Base-by-base conservation (phyloP, 1,140 invertebrate species). In the Sinonovacula constricta region DNA sequence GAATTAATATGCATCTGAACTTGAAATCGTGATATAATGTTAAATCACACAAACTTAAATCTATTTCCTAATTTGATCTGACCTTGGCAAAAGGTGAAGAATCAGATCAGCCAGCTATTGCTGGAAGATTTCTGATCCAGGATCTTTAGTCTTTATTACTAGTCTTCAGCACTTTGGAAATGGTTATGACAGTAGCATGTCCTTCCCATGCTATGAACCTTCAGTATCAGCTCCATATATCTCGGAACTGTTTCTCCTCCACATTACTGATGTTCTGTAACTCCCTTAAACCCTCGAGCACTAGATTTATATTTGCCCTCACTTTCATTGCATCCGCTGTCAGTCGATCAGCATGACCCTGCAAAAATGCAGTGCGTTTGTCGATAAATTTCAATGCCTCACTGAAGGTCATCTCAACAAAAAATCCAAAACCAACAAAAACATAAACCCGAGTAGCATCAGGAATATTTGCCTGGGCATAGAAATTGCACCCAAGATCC, bases 231-330 rank as follows among this genome's bases (percentile, higher is more conserved):
- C 18, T 45, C 39, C 39, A 70, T 26, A 70, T 26, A 7, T 70
- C 56, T 33, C 68, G 36, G 26, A 14, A 45, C 26, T 59, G 18
- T 22, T 1, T 5, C 30, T 74, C 70, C 30, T 28, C 24, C 26
- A 30, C 22, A 62, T 51, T 34, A n/a, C 45, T 26, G 49, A 76
- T 53, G 31, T 76, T 65, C 24, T 76, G 72, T 39, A 76, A 59
- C 53, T 76, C 72, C 14, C 53, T 34, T 30, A 76, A 67, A 14
- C 72, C 89, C 85, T 90, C 87, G 7, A 90, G 62, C 10, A 95
- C 93, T 79, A 96, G 88, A 88, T 96, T 96, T 70, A 97, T 96
- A 84, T 96, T 93, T 10, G 95, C 94, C 82, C 95, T 95, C 0
- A 94, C 94, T 81, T 93, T 92, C 0, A 94, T 92, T 74, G 94